Conservation (phyloP, 2,113 vertebrate species). For the Hippocampus barbouri region DNA sequence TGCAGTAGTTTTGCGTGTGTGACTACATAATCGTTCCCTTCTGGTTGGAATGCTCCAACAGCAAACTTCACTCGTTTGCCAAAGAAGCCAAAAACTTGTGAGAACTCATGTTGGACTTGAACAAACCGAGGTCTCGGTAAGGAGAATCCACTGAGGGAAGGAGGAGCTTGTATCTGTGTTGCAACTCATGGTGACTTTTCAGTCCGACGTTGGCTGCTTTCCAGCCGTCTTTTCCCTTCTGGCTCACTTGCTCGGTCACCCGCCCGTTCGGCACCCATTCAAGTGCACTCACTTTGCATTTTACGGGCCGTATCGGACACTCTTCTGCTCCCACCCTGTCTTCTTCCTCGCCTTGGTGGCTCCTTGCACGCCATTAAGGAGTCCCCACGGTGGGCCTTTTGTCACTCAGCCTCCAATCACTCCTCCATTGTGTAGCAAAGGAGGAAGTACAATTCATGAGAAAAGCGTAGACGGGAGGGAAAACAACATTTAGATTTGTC, state of each 20-base stretch:
- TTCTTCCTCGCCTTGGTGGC: slow-evolving; percentile 33
- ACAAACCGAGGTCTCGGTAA: slow-evolving; percentile 10
- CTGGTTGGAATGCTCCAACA: not conserved
- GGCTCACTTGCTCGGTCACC: slow-evolving; percentile 40
- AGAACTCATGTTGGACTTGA: slow-evolving; percentile 3
- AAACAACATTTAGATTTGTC: slow-evolving; percentile 14
- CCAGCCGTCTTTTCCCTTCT: slow-evolving; percentile 13
- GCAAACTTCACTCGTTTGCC: slow-evolving; percentile 3
- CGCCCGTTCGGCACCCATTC: slow-evolving; percentile 8
- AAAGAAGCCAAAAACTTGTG: slow-evolving; percentile 8
- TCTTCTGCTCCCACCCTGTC: slow-evolving; percentile 28
- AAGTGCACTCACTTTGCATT: slow-evolving; percentile 39
- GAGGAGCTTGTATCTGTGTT: slow-evolving; percentile 15
- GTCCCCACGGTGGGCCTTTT: slow-evolving; percentile 47
- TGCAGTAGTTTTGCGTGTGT: slow-evolving; percentile 11
- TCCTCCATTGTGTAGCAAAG: slow-evolving; percentile 21
- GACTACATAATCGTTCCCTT: slow-evolving; percentile 1
- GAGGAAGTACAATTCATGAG: slow-evolving; percentile 24
- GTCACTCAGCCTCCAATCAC: slow-evolving; percentile 32
- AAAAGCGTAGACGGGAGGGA: slow-evolving; percentile 7
- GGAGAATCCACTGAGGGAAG: slow-evolving; percentile 5
- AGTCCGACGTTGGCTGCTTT: slow-evolving; percentile 41
- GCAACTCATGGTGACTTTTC: slow-evolving; percentile 53
- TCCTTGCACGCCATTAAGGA: slow-evolving; percentile 45
- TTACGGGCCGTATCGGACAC: slow-evolving; percentile 34